phyloP scores from a whole-genome alignment of 1,140 invertebrate species.

The Diuraphis noxia region DNA sequence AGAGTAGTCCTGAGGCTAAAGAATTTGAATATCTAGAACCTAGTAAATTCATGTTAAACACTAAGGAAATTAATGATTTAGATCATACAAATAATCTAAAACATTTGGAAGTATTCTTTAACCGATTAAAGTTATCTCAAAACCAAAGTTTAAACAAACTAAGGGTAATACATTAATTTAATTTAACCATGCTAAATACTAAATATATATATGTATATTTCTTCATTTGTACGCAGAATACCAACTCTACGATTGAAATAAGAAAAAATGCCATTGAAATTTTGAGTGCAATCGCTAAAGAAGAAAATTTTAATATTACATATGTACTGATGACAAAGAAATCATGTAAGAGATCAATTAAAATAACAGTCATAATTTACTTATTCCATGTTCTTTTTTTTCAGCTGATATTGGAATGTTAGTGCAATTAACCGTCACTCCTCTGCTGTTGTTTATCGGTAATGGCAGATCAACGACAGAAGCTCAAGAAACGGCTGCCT shows the following conservation, averaged over 20 bases:
- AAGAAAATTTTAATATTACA: background rate
- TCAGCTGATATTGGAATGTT: background rate
- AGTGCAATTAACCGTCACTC: slow-evolving; percentile 4
- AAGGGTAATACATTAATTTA: background rate
- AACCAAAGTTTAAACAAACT: background rate
- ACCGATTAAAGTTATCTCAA: background rate
- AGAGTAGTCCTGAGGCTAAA: background rate
- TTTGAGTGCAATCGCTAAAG: slow-evolving; percentile 2
- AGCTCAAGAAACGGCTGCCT: slow-evolving; percentile 7
- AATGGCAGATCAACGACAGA: background rate
- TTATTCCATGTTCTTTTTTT: background rate
- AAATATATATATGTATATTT: background rate
- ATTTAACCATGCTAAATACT: background rate
- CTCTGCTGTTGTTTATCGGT: background rate
- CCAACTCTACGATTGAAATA: background rate
- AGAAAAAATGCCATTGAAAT: background rate
- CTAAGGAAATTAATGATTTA: background rate
- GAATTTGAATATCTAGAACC: background rate
- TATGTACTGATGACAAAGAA: background rate
- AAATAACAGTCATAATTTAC: no score
- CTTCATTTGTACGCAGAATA: background rate
- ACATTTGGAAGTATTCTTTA: background rate
- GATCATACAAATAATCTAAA: background rate
- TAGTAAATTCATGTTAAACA: background rate
- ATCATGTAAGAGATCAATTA: background rate